Evolutionary conservation across 1,140 invertebrate species (phyloP), one percentile per base, ranked within the genome.

Genomic region (Oryzaephilus surinamensis): DNA sequence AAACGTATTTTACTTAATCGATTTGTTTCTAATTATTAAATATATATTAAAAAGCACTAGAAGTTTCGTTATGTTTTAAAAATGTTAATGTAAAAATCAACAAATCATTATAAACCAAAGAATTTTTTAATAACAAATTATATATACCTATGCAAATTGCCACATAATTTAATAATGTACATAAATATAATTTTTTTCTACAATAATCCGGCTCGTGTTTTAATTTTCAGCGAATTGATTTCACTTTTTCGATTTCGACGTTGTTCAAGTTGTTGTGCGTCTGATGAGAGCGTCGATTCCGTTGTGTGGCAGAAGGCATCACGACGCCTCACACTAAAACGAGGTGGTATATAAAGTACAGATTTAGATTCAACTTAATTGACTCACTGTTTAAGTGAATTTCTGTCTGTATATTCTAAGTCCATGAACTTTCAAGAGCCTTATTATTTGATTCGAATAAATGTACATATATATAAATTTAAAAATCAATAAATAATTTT

Each of bases 1-100:
- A 38, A 49, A 52, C 48, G 46, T 52, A 47, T 52, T 52, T 52
- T 48, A 44, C 43, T 52, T 52, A 36, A 52, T 51, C 46, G 41
- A 49, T 49, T 42, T 52, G 40, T 30, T 38, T 38, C 36, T 38
- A 38, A 24, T 24, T 24, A 8, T 11, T 10, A 11, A 24, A 24
- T 24, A 24, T 10, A 24, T n/a, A 24, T 24, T 24, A 24, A n/a
- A n/a, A 11, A 24, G n/a, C n/a, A n/a, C n/a, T 24, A 24, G 11
- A 24, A 24, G 8, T 7, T 24, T 24, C 11, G 3, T 24, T 10
- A 6, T 7, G 11, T n/a, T 2, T 3, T n/a, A 24, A 24, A 24
- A 24, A 8, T 6, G 8, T 11, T 10, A 8, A 11, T n/a, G 10
- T 3, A 10, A 6, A 8, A 6, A 24, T 24, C 23, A 24, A 7